Percentiles rank a stretch among this genome's conserved stretches.
phyloP scores from a whole-genome alignment of 2,888 invertebrate genomes.

The Rotaria sp. region DNA sequence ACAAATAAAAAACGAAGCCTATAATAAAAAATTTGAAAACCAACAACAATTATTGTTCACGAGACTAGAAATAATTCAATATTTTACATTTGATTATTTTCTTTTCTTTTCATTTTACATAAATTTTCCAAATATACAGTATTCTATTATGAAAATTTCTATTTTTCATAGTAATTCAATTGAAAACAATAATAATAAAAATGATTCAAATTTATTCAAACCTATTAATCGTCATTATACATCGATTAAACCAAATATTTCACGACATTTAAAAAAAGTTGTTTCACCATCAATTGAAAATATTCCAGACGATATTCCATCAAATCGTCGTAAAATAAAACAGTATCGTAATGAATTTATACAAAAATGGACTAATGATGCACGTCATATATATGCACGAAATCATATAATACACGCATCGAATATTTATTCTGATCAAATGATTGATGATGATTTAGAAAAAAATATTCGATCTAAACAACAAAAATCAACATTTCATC shows the following conservation, averaged over 20 bases:
- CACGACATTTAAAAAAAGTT: neutral
- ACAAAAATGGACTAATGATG: neutral
- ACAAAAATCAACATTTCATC: neutral
- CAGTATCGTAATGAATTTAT: neutral
- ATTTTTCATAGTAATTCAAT: neutral
- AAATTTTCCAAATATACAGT: no score
- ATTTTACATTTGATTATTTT: neutral
- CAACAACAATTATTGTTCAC: neutral
- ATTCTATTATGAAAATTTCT: neutral
- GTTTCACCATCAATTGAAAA: neutral
- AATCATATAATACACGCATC: neutral
- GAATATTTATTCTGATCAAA: no score
- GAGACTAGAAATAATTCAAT: neutral
- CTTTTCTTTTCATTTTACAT: neutral
- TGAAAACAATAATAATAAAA: neutral
- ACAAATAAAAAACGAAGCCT: neutral
- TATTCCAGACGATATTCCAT: neutral
- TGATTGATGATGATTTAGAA: neutral
- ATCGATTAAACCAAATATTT: neutral
- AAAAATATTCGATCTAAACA: neutral
- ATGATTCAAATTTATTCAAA: neutral
- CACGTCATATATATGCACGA: neutral
- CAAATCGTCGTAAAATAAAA: neutral
- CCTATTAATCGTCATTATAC: neutral
- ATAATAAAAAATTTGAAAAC: neutral